phyloP scores from a whole-genome alignment of 2,888 invertebrate species.

The Andrena fulva region DNA sequence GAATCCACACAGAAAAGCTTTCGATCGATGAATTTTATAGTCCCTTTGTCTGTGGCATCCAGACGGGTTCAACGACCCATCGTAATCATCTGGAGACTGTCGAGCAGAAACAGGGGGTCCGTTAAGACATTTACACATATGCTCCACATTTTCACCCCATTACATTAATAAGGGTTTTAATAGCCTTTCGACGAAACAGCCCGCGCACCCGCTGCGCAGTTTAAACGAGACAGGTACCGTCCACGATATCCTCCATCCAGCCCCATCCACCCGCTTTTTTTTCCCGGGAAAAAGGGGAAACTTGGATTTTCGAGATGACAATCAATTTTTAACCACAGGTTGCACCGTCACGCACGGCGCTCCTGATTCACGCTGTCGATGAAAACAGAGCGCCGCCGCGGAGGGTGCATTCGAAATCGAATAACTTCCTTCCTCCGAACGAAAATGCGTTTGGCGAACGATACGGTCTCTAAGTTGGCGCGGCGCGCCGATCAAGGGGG shows the following conservation, averaged over 20 bases:
- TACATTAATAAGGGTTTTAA: too few species aligned
- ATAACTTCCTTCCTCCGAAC: conserved; percentile 37
- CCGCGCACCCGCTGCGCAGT: too few species aligned
- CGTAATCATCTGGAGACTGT: too few species aligned
- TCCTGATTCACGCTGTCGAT: conserved; percentile 49
- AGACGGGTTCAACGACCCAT: too few species aligned
- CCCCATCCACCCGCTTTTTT: conserved; percentile 12
- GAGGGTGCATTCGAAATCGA: conserved; percentile 57
- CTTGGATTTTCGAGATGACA: conserved; percentile 49
- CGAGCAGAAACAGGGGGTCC: too few species aligned
- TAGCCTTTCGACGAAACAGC: too few species aligned
- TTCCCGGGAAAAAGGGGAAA: conserved; percentile 13
- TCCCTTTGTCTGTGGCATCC: neutral
- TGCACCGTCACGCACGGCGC: conserved; percentile 50
- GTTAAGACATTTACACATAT: too few species aligned
- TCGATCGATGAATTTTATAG: neutral
- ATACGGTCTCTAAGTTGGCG: neutral
- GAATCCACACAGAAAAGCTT: neutral
- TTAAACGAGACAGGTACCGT: neutral
- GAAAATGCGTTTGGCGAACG: conserved; percentile 14
- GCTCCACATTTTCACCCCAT: too few species aligned
- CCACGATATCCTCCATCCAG: conserved; percentile 20
- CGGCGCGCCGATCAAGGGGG: neutral
- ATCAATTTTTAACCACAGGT: conserved; percentile 56
- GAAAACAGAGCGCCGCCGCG: conserved; percentile 21